These are phyloP conservation scores for Galagoides demidoff DNA, from an alignment of 2,797 vertebrate species.

Conservation along the genomic window DNA sequence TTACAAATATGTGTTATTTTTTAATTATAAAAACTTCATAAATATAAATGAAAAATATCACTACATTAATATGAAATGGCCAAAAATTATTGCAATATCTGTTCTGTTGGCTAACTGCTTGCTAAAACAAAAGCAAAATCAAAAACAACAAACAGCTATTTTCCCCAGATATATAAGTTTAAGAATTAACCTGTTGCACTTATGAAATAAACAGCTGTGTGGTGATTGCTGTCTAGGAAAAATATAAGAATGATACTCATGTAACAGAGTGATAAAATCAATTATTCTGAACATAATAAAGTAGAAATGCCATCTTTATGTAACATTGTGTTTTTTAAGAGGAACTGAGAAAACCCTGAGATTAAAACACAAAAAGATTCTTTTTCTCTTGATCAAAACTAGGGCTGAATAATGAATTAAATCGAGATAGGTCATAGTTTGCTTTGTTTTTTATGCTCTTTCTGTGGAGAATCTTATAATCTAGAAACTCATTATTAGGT, in stretches of 20 bases:
- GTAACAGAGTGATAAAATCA: not conserved
- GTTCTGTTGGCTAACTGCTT: not conserved
- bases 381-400: not conserved
- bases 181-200: not conserved
- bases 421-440: not conserved
- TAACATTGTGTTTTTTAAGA: not conserved
- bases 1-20: not conserved
- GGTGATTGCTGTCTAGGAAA: not conserved
- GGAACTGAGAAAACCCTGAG: not conserved
- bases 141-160: too few species aligned
- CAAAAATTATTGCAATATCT: too few species aligned
- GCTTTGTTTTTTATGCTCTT: slow-evolving; percentile 12
- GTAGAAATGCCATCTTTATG: not conserved
- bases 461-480: not conserved
- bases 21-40: not conserved
- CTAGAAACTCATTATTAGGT: not conserved
- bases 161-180: not conserved
- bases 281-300: not conserved
- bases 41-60: not conserved
- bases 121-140: not conserved
- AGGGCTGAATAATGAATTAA: not conserved
- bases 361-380: not conserved
- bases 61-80: slow-evolving; percentile 34
- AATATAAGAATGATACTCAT: not conserved
- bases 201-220: not conserved